These are phyloP conservation scores for Heteromormyrus szaboi DNA, from an alignment of 2,797 vertebrate species.

Conservation along the genomic window DNA sequence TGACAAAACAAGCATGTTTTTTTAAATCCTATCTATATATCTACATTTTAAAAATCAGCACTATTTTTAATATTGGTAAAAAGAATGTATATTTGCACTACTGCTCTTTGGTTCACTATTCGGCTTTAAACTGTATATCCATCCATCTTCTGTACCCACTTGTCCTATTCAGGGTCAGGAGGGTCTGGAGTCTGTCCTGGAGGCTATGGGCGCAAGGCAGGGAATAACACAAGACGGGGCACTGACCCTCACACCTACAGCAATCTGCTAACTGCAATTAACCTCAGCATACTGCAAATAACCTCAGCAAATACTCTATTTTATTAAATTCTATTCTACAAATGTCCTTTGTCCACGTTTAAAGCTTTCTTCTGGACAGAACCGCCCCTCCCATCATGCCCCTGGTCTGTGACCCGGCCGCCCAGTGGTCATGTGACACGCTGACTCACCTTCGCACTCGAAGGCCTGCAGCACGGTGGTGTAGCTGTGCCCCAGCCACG, in stretches of 20 bases:
- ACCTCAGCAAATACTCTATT: neutral
- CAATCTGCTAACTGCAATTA: neutral
- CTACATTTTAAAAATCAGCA: neutral
- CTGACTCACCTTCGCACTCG: slow-evolving; percentile 66
- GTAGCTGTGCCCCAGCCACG: slow-evolving; percentile 68
- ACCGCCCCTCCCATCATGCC: neutral
- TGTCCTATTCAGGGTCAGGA: neutral
- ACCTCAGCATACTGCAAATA: neutral
- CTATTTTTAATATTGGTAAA: neutral
- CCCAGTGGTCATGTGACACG: neutral
- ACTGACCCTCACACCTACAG: neutral
- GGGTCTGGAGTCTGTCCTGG: neutral
- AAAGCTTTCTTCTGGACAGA: neutral
- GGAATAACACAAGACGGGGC: neutral
- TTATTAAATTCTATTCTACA: neutral
- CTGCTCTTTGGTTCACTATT: neutral
- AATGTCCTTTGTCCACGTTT: neutral
- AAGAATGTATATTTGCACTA: neutral
- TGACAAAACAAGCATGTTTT: neutral
- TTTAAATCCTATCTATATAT: neutral
- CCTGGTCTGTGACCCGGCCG: neutral
- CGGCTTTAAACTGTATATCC: neutral
- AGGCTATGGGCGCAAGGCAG: neutral
- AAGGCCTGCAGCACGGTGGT: slow-evolving; percentile 65
- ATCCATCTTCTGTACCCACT: neutral